Evolutionary conservation across 2,888 invertebrate genomes (phyloP).

Genomic region (Cerastis leucographa): DNA sequence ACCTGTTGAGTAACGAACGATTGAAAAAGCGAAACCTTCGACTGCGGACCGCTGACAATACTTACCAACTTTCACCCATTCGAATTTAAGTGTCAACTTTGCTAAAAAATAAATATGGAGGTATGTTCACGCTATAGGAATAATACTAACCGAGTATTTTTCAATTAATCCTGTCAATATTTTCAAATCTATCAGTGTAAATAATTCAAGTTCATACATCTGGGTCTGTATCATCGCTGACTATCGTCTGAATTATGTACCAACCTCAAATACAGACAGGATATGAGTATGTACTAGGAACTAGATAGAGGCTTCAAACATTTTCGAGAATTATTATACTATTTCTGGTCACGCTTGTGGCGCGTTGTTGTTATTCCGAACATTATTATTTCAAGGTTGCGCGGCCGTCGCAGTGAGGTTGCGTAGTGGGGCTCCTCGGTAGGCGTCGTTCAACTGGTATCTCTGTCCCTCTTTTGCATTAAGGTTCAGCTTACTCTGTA

Average conservation of each 20-base stretch:
- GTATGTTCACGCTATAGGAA: conserved; percentile 40
- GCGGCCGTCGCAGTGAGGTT: conserved; percentile 90
- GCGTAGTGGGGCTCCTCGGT: conserved; percentile 90
- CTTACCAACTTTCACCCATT: conserved; percentile 87
- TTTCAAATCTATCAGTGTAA: conserved; percentile 27
- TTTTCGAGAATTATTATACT: conserved; percentile 87
- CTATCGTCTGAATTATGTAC: conserved; percentile 31
- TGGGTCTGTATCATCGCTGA: conserved; percentile 29
- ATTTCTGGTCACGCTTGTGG: conserved; percentile 90
- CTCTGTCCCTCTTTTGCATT: conserved; percentile 88
- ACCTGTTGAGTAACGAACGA: conserved; percentile 87
- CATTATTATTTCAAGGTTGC: conserved; percentile 91
- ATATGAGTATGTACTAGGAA: conserved; percentile 76
- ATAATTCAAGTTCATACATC: conserved; percentile 19
- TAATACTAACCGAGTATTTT: conserved; percentile 29
- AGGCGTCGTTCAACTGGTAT: conserved; percentile 88
- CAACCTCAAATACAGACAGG: conserved; percentile 74
- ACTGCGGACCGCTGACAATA: conserved; percentile 83
- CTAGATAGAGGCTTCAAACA: conserved; percentile 80
- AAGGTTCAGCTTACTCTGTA: conserved; percentile 86
- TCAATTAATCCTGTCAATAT: conserved; percentile 40
- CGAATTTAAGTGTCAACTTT: conserved; percentile 76
- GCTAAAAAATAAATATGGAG: conserved; percentile 64
- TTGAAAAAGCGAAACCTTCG: conserved; percentile 89
- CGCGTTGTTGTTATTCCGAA: conserved; percentile 90